These are phyloP conservation scores for Gobio gobio DNA, from an alignment of 2,113 vertebrate genomes.

Conservation along the genomic window DNA sequence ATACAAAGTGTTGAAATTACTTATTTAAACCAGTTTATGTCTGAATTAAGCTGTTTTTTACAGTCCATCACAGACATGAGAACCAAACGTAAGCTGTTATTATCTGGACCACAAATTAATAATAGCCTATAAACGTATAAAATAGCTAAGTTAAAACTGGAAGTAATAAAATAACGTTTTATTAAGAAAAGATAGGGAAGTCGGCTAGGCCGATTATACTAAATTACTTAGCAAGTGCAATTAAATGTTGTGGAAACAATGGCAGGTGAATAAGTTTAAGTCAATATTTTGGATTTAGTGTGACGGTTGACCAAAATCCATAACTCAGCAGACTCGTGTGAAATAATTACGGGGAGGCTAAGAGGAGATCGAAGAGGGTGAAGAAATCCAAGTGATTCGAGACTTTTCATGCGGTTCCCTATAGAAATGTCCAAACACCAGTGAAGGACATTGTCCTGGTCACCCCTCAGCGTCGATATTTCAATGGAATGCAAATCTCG, in stretches of 20 bases:
- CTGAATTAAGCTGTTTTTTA: neutral
- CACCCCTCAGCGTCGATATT: constrained; percentile 69
- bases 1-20: constrained; percentile 8
- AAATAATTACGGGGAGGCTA: constrained; percentile 53
- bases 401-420: constrained; percentile 67
- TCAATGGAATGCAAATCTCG: constrained; percentile 78
- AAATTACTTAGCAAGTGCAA: neutral
- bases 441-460: constrained; percentile 73
- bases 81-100: neutral
- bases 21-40: neutral
- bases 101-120: neutral
- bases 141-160: neutral
- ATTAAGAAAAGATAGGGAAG: neutral
- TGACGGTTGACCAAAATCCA: neutral
- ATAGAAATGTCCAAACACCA: constrained; percentile 71
- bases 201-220: too few species aligned
- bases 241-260: neutral
- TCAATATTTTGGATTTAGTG: neutral
- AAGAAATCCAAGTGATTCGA: constrained; percentile 65
- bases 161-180: neutral
- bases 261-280: neutral
- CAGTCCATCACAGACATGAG: neutral
- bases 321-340: neutral
- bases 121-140: neutral
- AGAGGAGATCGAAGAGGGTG: constrained; percentile 13